Evolutionary conservation across 1,140 invertebrate species (phyloP).

Genomic region (Pachypeltis micranthus): DNA sequence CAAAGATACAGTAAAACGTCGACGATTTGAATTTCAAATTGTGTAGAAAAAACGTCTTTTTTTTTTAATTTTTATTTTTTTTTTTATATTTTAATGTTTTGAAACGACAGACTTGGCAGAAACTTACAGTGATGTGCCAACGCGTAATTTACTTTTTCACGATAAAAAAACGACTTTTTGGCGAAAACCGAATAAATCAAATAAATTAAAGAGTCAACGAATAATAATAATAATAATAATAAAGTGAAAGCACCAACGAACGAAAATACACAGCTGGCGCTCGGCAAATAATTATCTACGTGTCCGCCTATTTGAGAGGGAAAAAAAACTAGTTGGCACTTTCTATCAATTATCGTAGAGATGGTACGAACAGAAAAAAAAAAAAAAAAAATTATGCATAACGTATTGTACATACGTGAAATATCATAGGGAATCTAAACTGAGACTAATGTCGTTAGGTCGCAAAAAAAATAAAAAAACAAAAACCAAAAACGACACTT

Average conservation of each 20-base stretch:
- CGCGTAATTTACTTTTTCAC: too few species aligned
- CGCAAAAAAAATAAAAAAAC: slow-evolving; percentile 7
- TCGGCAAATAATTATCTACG: not conserved
- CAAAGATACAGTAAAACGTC: too few species aligned
- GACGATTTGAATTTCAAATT: too few species aligned
- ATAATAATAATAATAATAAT: not conserved
- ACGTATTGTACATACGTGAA: too few species aligned
- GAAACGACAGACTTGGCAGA: too few species aligned
- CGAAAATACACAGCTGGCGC: not conserved
- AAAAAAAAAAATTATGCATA: not conserved
- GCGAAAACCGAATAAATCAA: not conserved
- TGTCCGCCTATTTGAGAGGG: too few species aligned
- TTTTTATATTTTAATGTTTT: too few species aligned
- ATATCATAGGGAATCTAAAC: too few species aligned
- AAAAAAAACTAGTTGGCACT: not conserved
- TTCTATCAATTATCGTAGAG: not conserved
- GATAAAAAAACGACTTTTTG: not conserved
- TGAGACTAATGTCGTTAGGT: too few species aligned
- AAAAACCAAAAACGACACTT: not conserved
- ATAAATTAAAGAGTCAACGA: not conserved
- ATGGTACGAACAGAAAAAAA: not conserved
- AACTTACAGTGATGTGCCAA: too few species aligned
- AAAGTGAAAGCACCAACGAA: not conserved
- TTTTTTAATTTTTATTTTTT: too few species aligned
- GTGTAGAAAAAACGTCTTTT: too few species aligned